Base-by-base conservation (phyloP, 2,888 invertebrate species). In the Beris morrisii region DNA sequence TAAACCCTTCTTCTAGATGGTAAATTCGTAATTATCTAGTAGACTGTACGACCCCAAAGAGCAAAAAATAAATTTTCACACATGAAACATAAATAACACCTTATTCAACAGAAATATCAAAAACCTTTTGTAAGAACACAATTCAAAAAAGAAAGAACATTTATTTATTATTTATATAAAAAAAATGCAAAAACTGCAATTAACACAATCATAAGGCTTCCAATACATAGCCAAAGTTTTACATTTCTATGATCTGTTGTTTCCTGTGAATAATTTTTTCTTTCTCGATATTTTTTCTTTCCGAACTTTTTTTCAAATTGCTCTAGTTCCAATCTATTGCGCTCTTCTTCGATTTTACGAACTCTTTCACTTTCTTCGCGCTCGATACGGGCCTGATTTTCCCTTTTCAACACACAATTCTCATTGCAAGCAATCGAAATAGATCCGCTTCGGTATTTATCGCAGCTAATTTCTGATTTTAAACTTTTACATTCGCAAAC, bases 231-330 rank as follows among this genome's bases (percentile, higher is more conserved):
- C 55, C 55, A 55, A 4, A 11, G 5, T n/a, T 55, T 55, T 12
- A 11, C 5, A 11, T 55, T 55, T 38, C 13, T 55, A 13, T 55
- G 43, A 9, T n/a, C n/a, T 2, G 30, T 15, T 32, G 12, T 38
- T 55, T 38, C 5, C 12, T 5, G 11, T 7, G 12, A 12, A 22
- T 22, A 22, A 22, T 22, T 22, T 79, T 81, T 82, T 75, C 84
- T 74, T 72, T 84, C 80, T 72, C 83, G 73, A 75, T 75, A 76
- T 77, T 87, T 88, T 73, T 88, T 89, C 50, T 87, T 88, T 31
- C 85, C 87, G 70, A 91, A 87, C 77, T 89, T 90, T 79, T 89
- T 89, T 75, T 91, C 88, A 76, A 89, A 92, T 75, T 88, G 87
- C 67, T 89, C 90, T 65, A 92, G 77, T 75, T 92, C 92, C 69